These are phyloP conservation scores for Incurvaria masculella DNA, from an alignment of 2,888 invertebrate genomes.

Conservation along the genomic window DNA sequence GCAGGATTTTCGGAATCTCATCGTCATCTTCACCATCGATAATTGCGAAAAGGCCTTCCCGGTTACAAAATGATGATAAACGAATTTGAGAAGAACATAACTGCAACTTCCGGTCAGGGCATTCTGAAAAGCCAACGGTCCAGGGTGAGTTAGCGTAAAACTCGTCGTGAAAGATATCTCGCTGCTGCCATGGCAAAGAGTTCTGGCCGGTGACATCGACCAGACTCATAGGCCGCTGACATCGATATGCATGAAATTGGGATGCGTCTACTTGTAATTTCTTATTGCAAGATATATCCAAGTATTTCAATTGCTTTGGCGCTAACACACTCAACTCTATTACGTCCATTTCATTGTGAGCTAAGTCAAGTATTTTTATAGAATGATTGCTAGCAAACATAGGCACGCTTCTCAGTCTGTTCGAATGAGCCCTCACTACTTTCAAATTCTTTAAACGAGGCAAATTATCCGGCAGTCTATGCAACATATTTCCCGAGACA, in stretches of 20 bases:
- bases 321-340: constrained; percentile 73
- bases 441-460: constrained; percentile 67
- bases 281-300: constrained; percentile 81
- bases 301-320: constrained; percentile 78
- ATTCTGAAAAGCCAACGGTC: constrained; percentile 83
- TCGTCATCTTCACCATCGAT: constrained; percentile 77
- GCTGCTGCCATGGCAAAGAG: constrained; percentile 59
- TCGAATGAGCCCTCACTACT: constrained; percentile 79
- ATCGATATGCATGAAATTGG: constrained; percentile 75
- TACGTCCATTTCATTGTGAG: constrained; percentile 80
- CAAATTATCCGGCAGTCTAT: constrained; percentile 72
- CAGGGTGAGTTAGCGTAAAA: constrained; percentile 64
- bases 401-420: constrained; percentile 71
- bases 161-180: constrained; percentile 52
- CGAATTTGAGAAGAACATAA: constrained; percentile 77
- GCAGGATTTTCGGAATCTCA: constrained; percentile 66
- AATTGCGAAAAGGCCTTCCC: constrained; percentile 78
- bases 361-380: constrained; percentile 76
- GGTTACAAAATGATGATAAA: constrained; percentile 73
- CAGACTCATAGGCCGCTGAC: constrained; percentile 75
- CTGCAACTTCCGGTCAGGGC: constrained; percentile 69
- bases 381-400: constrained; percentile 71
- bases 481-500: constrained; percentile 76
- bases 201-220: constrained; percentile 84
- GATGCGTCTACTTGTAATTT: constrained; percentile 80